Base-by-base conservation (phyloP, 2,797 vertebrate genomes). In the Alosa sapidissima region DNA sequence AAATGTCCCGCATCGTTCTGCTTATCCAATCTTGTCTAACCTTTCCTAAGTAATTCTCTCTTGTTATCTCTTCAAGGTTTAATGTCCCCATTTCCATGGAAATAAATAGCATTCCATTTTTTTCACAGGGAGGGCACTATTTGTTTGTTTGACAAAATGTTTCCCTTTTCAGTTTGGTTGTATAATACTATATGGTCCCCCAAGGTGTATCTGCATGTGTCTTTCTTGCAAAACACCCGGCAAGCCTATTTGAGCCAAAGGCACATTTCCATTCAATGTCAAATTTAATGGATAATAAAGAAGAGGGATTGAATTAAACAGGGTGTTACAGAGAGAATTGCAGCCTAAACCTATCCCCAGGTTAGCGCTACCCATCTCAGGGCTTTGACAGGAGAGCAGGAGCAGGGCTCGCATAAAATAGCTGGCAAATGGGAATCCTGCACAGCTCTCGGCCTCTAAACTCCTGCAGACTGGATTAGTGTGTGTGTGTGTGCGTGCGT, bases 341-440 rank as follows among this genome's bases (percentile, higher is more conserved):
- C 72, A 47, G 72, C 19, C 41, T 78, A 78, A 78, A 78, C 72
- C 41, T 78, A 21, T 78, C 72, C 72, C 16, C 72, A 78, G 72
- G 36, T 78, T 78, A 78, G 72, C 41, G 6, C 65, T 72, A 13
- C 72, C 72, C 72, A 78, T 47, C 72, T 78, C 36, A n/a, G 36
- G 41, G 72, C 72, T 78, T n/a, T 78, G 72, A 78, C 72, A 78
- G 72, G 36, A 78, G 72, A 78, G 72, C 72, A 78, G 41, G 4
- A 47, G 72, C 36, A 21, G 65, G 33, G 14, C n/a, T 24, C n/a
- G 58, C 58, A 78, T 78, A 45, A 47, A 78, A 78, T 78, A 78
- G 36, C 72, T 47, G 41, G 72, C 72, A 78, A 78, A 78, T 47
- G 72, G 47, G 72, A 78, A 78, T 78, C 72, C 36, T 45, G 16